Evolutionary conservation across 2,113 vertebrate species (phyloP).

Genomic region (Corythoichthys intestinalis): DNA sequence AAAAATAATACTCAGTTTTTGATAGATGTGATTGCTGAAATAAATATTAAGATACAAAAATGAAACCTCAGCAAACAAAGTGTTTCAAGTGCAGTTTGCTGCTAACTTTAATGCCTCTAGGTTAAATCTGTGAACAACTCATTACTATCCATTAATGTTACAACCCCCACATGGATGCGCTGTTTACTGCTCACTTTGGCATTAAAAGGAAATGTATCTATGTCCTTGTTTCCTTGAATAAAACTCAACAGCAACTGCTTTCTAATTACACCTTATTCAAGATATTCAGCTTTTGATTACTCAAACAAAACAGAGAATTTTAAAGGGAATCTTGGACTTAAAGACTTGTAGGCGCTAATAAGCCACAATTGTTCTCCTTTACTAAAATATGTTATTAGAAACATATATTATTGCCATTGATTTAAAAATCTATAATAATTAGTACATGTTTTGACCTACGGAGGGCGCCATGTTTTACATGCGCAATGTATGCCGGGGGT

Average conservation of each 20-base stretch:
- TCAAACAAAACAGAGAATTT: background rate
- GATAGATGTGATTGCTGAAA: background rate
- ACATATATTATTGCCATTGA: no score
- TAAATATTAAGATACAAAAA: background rate
- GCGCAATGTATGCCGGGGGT: no score
- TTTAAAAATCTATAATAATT: no score
- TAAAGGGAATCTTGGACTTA: no score
- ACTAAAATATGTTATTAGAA: no score
- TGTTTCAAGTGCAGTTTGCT: background rate
- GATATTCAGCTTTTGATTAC: no score
- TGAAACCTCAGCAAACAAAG: background rate
- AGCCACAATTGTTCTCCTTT: no score
- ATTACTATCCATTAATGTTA: background rate
- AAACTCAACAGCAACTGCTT: background rate
- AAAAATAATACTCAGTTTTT: background rate
- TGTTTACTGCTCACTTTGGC: background rate
- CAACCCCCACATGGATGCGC: background rate
- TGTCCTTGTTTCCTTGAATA: constrained; percentile 1
- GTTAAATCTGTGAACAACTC: background rate
- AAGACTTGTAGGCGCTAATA: no score
- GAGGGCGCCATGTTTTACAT: no score
- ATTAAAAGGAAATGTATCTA: background rate
- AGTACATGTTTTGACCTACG: no score
- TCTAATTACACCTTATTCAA: background rate
- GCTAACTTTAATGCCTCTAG: background rate